Percentiles rank a stretch among this genome's conserved stretches.
These are phyloP conservation scores for Phaethon lepturus DNA, from an alignment of 2,113 vertebrate species.

Conservation along the genomic window DNA sequence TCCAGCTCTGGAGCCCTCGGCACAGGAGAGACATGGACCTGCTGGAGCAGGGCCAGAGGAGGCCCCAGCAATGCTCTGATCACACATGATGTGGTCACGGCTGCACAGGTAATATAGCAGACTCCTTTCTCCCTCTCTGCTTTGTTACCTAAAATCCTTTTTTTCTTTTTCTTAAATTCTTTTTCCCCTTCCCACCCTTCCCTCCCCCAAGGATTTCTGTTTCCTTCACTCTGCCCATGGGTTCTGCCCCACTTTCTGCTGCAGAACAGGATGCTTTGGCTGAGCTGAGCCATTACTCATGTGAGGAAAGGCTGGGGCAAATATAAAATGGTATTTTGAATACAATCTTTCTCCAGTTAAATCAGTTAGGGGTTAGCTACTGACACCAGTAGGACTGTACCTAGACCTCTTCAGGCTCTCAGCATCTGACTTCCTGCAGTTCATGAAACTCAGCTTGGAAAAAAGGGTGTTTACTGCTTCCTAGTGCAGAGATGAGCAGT, in stretches of 20 bases:
- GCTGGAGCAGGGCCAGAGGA: too few relatives aligned
- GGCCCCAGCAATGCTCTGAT: too few relatives aligned
- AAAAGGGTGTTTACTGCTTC: neutral
- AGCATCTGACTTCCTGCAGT: neutral
- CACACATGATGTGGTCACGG: rapidly evolving
- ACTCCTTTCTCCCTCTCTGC: neutral
- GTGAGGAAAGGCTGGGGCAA: neutral
- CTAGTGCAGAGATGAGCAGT: neutral
- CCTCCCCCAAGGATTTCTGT: neutral
- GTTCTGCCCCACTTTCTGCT: neutral
- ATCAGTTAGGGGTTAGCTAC: neutral
- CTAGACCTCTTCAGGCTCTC: neutral
- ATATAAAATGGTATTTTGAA: neutral
- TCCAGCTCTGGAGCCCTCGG: too few relatives aligned
- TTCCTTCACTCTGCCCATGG: neutral
- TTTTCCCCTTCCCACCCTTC: neutral
- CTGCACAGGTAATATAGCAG: neutral
- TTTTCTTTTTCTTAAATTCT: neutral
- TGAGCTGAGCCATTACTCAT: neutral
- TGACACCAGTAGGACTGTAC: neutral
- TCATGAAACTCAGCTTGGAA: neutral
- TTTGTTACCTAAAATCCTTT: neutral
- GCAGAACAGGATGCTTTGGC: neutral
- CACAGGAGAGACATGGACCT: too few relatives aligned
- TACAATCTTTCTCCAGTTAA: neutral